A percentile compares a stretch with the other conserved stretches of the same genome.
phyloP scores from a whole-genome alignment of 2,888 invertebrate genomes.

The Amblyjoppa proteus region DNA sequence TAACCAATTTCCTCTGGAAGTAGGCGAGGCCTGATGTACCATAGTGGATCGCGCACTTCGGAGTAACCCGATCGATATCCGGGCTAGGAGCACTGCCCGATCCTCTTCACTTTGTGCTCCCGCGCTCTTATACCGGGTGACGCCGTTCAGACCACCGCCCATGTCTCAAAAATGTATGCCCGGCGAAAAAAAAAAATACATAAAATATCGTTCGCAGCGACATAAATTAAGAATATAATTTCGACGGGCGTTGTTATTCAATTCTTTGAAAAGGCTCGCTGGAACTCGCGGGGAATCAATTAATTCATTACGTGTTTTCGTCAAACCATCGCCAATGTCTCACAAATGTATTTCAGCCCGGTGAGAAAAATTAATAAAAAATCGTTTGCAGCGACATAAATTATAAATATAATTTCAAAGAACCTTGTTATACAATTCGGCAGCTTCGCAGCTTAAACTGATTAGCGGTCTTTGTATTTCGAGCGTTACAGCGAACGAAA shows the following conservation, averaged over 20 bases:
- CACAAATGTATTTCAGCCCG: too few species aligned
- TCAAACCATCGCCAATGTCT: too few species aligned
- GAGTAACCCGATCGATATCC: conserved; percentile 64
- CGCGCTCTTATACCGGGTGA: conserved; percentile 36
- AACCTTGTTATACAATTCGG: neutral
- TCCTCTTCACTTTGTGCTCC: conserved; percentile 29
- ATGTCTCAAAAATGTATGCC: neutral
- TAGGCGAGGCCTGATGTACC: conserved; percentile 19
- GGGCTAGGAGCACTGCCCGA: conserved; percentile 65
- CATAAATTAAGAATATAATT: neutral
- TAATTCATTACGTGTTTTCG: too few species aligned
- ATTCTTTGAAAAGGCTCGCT: neutral
- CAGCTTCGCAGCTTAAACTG: neutral
- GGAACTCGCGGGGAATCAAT: conserved; percentile 3
- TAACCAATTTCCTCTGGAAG: conserved; percentile 41
- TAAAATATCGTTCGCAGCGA: neutral
- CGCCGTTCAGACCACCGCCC: conserved; percentile 6
- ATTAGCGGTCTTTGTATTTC: neutral
- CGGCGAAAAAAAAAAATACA: neutral
- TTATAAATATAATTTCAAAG: neutral
- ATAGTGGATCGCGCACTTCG: conserved; percentile 15
- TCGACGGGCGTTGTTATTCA: neutral
- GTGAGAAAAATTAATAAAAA: too few species aligned
- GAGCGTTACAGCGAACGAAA: neutral
- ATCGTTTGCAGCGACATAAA: neutral